Evolutionary conservation across 92 coral and sea anemone species (phyloP).

Genomic region (Phenganax subtilis): DNA sequence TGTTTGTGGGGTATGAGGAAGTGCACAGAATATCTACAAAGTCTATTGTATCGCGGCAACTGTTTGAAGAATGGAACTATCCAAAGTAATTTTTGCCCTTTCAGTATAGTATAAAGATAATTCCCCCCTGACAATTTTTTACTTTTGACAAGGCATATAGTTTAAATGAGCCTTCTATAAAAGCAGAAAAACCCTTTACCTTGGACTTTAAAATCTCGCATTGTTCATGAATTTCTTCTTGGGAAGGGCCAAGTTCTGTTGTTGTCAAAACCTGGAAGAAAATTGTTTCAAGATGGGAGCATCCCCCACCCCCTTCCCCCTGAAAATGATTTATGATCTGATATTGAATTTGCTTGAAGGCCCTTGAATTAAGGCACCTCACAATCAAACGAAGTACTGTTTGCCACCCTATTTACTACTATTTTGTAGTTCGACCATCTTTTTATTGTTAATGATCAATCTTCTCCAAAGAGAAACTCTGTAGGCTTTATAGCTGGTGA

Average conservation of each 20-base stretch:
- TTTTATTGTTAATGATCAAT: background rate
- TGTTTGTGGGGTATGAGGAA: no score
- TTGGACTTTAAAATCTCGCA: background rate
- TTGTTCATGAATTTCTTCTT: background rate
- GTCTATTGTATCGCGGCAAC: no score
- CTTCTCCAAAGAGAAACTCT: no score
- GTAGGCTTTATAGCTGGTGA: background rate
- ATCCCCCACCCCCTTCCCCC: slow-evolving; percentile 9
- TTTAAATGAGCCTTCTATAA: no score
- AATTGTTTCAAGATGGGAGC: background rate
- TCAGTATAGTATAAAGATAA: no score
- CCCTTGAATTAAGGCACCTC: background rate
- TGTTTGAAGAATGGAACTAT: no score
- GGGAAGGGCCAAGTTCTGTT: background rate
- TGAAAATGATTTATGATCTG: background rate
- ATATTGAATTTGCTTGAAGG: background rate
- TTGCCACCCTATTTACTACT: background rate
- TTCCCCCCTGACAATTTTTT: no score
- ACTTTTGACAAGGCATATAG: no score
- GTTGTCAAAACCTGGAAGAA: background rate
- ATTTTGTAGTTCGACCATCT: background rate
- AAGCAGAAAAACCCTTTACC: background rate
- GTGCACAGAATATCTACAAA: no score
- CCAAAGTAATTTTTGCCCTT: no score
- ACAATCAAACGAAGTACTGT: background rate